Evolutionary conservation across 2,888 invertebrate genomes (phyloP).

Genomic region (Clitarchus hookeri): DNA sequence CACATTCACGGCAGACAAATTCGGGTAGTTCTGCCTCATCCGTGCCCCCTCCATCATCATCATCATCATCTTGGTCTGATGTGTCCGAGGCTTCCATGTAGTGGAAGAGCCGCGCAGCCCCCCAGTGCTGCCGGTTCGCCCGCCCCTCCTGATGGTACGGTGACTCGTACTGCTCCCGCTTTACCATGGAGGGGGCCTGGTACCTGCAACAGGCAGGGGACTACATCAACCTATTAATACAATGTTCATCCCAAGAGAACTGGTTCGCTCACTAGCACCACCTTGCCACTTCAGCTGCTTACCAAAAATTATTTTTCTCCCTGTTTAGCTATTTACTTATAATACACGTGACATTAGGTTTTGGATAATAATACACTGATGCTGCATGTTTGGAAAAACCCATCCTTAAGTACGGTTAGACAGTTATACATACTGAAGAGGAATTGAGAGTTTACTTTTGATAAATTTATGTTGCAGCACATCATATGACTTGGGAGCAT

Average conservation of each 20-base stretch:
- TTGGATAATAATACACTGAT: neutral
- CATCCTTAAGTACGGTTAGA: too few relatives aligned
- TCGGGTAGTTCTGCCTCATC: conserved; percentile 55
- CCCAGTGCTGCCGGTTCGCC: conserved; percentile 54
- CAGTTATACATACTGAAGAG: too few relatives aligned
- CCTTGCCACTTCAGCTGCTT: neutral
- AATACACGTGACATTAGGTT: neutral
- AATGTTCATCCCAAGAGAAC: conserved; percentile 34
- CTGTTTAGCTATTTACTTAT: neutral
- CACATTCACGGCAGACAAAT: conserved; percentile 59
- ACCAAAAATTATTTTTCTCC: neutral
- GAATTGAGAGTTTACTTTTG: too few relatives aligned
- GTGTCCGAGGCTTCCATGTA: conserved; percentile 76
- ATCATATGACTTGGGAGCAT: too few relatives aligned
- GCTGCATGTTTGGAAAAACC: too few relatives aligned
- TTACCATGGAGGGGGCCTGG: conserved; percentile 42
- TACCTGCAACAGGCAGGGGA: conserved; percentile 43
- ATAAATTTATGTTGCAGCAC: too few relatives aligned
- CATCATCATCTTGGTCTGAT: conserved; percentile 62
- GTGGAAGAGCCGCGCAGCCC: conserved; percentile 71
- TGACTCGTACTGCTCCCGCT: conserved; percentile 38
- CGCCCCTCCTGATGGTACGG: conserved; percentile 25
- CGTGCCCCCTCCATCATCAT: conserved; percentile 38
- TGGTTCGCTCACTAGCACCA: conserved; percentile 4
- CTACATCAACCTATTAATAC: conserved; percentile 43